Evolutionary conservation across 2,888 invertebrate species (phyloP), one percentile per base, ranked within the genome.

Genomic region (Furcula furcula): DNA sequence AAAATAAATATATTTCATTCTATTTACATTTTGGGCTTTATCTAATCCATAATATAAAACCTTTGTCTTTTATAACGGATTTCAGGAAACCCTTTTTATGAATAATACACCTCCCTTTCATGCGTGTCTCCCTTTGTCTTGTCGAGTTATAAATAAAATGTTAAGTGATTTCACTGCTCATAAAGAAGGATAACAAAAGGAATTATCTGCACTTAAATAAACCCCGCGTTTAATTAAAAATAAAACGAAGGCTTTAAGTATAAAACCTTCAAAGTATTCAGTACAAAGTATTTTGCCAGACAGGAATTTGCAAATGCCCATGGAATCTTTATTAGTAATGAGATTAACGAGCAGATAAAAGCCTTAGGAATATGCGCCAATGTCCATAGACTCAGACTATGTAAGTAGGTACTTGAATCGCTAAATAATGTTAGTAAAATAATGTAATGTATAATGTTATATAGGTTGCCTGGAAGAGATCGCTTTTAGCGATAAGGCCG

Each of bases 41-140:
- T 34, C 40, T 49, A 50, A 38, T 56, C 52, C 39, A 54, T 60
- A 49, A 37, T 42, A 44, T 42, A 44, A 42, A 54, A 31, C 45
- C 46, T 58, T 68, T 59, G 49, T 60, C 46, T 47, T 53, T 42
- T 45, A 45, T 40, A 31, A 49, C 36, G 43, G 45, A 47, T 49
- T 50, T 54, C 34, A n/a, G 43, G 28, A 47, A 51, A 44, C 27
- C 44, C 48, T 44, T 59, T 60, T 60, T 12, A 52, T 39, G 49
- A 52, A 58, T 60, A n/a, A 59, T 45, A 46, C 52, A 54, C 57
- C 47, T 52, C 39, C 44, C 46, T 55, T 62, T 55, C 54, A 52
- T 42, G 46, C 40, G 39, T 47, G 47, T 40, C 40, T 32, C 41
- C 37, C 47, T 56, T 62, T 55, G 47, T 47, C 34, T 18, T 27